phyloP scores from a whole-genome alignment of 2,113 vertebrate species.

The Halcyon senegalensis region DNA sequence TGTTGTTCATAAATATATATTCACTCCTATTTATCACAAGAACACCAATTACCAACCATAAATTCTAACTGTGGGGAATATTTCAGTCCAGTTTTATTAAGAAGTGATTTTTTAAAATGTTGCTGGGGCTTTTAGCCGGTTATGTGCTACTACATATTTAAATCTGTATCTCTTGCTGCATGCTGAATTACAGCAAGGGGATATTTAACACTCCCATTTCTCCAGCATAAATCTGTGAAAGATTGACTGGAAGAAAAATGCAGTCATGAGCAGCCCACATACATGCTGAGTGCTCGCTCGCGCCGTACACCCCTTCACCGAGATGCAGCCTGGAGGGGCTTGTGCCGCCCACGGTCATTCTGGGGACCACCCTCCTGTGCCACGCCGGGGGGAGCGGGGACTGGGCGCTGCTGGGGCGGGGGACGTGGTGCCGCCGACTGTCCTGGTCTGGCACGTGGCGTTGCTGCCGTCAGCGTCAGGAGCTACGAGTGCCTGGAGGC shows the following conservation, averaged over 20 bases:
- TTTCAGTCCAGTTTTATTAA: slow-evolving; percentile 50
- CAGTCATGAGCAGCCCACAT: background rate
- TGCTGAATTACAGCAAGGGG: slow-evolving; percentile 67
- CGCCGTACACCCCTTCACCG: fast-evolving
- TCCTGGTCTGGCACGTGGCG: background rate
- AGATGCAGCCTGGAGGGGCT: background rate
- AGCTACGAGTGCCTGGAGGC: slow-evolving; percentile 62
- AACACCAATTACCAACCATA: slow-evolving; percentile 10
- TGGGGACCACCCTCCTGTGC: background rate
- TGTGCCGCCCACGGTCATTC: fast-evolving
- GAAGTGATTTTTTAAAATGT: slow-evolving; percentile 66
- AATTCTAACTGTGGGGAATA: slow-evolving; percentile 40
- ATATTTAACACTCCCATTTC: slow-evolving; percentile 67
- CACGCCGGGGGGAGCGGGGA: fast-evolving
- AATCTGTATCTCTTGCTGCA: slow-evolving; percentile 70
- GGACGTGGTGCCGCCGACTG: background rate
- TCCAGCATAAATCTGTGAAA: slow-evolving; percentile 38
- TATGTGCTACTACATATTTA: slow-evolving; percentile 77
- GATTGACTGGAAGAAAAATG: slow-evolving; percentile 29
- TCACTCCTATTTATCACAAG: slow-evolving; percentile 39
- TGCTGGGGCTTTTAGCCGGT: slow-evolving; percentile 64
- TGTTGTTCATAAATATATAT: background rate
- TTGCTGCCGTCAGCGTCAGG: slow-evolving; percentile 59
- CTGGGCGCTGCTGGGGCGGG: fast-evolving
- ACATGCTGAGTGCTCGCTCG: background rate